phyloP scores from a whole-genome alignment of 2,888 invertebrate species.

The Nephrotoma guestfalica region DNA sequence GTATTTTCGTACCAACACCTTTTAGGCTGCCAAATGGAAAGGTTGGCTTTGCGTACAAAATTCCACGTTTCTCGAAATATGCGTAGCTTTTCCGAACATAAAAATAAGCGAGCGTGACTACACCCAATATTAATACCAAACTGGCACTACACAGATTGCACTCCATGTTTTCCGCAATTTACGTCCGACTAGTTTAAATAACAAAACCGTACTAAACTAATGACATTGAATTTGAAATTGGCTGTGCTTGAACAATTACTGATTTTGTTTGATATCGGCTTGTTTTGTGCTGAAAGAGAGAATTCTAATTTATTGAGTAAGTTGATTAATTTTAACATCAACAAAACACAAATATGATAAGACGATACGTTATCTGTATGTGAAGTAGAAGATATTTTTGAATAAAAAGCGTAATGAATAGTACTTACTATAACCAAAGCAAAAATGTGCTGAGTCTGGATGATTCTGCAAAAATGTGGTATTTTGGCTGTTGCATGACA shows the following conservation, averaged over 20 bases:
- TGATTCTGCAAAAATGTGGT: too few species aligned
- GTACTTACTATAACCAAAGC: too few species aligned
- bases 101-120: not conserved
- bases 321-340: too few species aligned
- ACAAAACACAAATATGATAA: too few species aligned
- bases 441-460: too few species aligned
- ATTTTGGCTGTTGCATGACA: too few species aligned
- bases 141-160: not conserved
- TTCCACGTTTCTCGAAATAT: slow-evolving; percentile 17
- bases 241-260: not conserved
- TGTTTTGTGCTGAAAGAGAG: too few species aligned
- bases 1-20: slow-evolving; percentile 15
- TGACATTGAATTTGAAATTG: not conserved
- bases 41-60: slow-evolving; percentile 23
- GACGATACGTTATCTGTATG: too few species aligned
- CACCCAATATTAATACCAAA: not conserved
- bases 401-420: too few species aligned
- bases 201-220: not conserved
- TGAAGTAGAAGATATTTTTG: too few species aligned
- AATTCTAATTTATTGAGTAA: too few species aligned
- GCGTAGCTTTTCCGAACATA: slow-evolving; percentile 5
- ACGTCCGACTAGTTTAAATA: not conserved
- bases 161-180: not conserved
- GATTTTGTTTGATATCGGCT: too few species aligned
- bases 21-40: slow-evolving; percentile 19